Base-by-base conservation (phyloP, 2,888 invertebrate species). In the Molorchus minor region DNA sequence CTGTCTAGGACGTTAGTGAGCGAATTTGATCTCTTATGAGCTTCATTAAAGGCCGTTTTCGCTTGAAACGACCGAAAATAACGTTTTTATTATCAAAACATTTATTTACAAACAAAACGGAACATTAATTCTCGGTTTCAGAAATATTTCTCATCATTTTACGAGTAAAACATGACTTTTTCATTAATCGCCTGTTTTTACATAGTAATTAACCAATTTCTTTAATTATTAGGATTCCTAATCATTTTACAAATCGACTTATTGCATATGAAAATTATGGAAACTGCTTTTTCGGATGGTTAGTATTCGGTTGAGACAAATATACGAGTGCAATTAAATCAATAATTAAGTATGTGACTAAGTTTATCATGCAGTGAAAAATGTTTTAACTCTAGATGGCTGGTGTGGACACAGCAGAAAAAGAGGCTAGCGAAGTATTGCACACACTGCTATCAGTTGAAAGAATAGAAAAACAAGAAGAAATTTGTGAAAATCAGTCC, bases 391-490 rank as follows among this genome's bases (percentile, higher is more conserved):
- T 77, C 82, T 83, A 84, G 80, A 86, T 87, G 86, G 85, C 86
- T 16, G 40, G 84, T 83, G 87, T 87, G 68, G 87, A 87, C 77
- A 84, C 86, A 61, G 88, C 88, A 29, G 89, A 88, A 80, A 88
- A 88, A 77, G 88, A 88, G 77, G 88, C 88, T 15, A 88, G 87
- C 73, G 88, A 88, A 80, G 88, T 89, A 38, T 80, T 89, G 52
- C 88, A 88, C 75, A 87, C 88, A 13, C 79, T 88, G 62, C 79
- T 88, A 54, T 87, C 88, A 5, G 87, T 88, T 64, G 88, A 88
- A 77, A 81, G 88, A 21, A 84, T 88, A 41, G 87, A 87, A 75
- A 86, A 87, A 71, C 76, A 76, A 62, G 80, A 80, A 63, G 77
- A 78, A 55, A 70, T 61, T 53, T 69, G 64, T 52, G 77, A 75